A percentile compares a stretch with the other conserved stretches of the same genome.
Evolutionary conservation across 2,797 vertebrate genomes (phyloP).

Genomic region (Diceros bicornis): DNA sequence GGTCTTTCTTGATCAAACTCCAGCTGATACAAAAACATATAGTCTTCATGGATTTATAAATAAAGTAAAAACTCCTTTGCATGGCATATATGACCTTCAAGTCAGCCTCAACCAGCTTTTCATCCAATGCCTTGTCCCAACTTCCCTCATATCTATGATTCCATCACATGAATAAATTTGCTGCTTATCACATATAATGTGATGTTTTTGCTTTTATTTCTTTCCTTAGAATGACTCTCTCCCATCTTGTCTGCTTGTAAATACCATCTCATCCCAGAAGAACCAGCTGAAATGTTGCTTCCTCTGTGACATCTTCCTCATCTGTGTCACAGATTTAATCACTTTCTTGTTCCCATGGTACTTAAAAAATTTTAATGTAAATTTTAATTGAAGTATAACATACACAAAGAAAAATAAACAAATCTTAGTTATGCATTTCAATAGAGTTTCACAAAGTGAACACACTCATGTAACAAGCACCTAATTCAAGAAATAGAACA

Average conservation of each 20-base stretch:
- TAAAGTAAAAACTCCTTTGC: background rate
- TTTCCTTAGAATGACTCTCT: background rate
- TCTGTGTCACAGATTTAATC: background rate
- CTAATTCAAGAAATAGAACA: background rate
- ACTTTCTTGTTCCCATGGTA: background rate
- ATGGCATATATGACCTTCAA: background rate
- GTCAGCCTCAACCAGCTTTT: background rate
- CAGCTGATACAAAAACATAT: background rate
- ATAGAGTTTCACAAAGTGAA: background rate
- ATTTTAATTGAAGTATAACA: background rate
- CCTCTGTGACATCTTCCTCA: background rate
- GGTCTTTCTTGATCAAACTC: background rate
- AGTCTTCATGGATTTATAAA: background rate
- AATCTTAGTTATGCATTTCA: background rate
- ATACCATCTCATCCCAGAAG: background rate
- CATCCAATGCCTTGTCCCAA: background rate
- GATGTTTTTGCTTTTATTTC: background rate
- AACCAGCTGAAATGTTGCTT: background rate
- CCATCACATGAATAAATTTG: background rate
- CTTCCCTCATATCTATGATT: background rate
- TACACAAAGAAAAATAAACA: background rate
- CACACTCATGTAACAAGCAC: background rate
- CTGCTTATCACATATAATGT: background rate
- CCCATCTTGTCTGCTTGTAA: background rate
- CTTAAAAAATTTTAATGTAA: background rate